Base-by-base conservation (phyloP, 2,113 vertebrate genomes). In the Junco hyemalis region DNA sequence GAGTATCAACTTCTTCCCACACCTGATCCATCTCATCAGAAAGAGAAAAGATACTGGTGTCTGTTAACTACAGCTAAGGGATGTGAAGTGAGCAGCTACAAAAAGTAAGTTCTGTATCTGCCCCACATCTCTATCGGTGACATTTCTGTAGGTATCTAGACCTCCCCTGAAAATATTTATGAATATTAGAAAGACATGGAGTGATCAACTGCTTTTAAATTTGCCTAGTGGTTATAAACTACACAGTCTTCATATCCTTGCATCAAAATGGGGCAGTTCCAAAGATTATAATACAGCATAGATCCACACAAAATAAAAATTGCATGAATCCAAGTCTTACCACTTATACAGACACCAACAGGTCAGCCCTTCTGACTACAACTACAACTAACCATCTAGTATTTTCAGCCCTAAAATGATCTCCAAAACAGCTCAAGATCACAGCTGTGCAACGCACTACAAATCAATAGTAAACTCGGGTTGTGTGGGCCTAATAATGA, bases 1-100 rank as follows among this genome's bases (percentile, higher is more conserved):
- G 66, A 72, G 88, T 96, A 96, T 96, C 95, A 96, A 8, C 88
- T 96, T 96, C 93, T 87, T 36, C 29, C 50, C 82, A 93, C 85
- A 96, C 88, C 81, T 93, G 95, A 96, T 95, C 92, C 90, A 92
- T 29, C 0, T 0, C 74, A 90, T 61, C 66, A 94, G 85, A 90
- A 90, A 44, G 72, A 59, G 44, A 92, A 88, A 92, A 96, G 92
- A 91, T 95, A 96, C 24, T 72, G 93, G 92, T 96, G 50, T 95
- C 95, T 0, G 25, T 95, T 95, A 95, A 91, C 93, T 95, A 87
- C 47, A 56, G 60, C 66, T 88, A 80, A 72, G 45, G 90, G 12
- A 57, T 82, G 70, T 88, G 78, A 93, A 85, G 42, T 25, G 70
- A 89, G 40, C 22, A 68, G 61, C 44, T 54, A 68, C 9, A 42